Evolutionary conservation across 1,140 invertebrate genomes (phyloP).

Genomic region (roundworm (Caenorhabditis elegans)): WBcel235 BX284603.4:8643001-8643500

Average conservation of each 20-base stretch:
- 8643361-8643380: constrained; percentile 19
- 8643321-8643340: constrained; percentile 56
- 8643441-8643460: too few species aligned
- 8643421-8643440: too few species aligned
- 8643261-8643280: constrained; percentile 43
- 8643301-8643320: constrained; percentile 59
- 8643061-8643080: too few species aligned
- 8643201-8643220: too few species aligned
- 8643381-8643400: not conserved
- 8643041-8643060: too few species aligned
- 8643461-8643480: too few species aligned
- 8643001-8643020: not conserved
- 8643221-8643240: too few species aligned
- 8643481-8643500: too few species aligned
- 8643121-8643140: too few species aligned
- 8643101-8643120: not conserved
- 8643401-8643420: too few species aligned
- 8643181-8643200: not conserved
- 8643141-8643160: not conserved
- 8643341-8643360: constrained; percentile 16
- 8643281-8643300: constrained; percentile 56
- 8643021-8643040: not conserved
- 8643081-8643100: too few species aligned
- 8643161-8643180: not conserved
- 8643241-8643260: too few species aligned